These are phyloP conservation scores for Shinisaurus crocodilurus DNA, from an alignment of 2,113 vertebrate species.

Conservation along the genomic window DNA sequence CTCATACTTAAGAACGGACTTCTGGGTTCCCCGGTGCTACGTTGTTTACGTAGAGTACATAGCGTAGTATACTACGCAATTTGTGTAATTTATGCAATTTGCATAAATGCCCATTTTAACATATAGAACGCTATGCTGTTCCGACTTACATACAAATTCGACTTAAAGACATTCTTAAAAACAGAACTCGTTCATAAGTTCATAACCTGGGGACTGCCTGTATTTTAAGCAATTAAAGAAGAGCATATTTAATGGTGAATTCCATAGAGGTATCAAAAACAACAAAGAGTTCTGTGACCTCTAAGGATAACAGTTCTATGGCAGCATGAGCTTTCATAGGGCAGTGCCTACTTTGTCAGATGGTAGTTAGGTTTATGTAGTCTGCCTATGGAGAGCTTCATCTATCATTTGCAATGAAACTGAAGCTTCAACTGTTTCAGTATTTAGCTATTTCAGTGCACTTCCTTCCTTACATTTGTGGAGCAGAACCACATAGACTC, in stretches of 20 bases:
- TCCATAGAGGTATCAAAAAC: neutral
- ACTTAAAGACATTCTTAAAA: too few relatives aligned
- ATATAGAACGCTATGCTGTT: too few relatives aligned
- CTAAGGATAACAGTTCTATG: neutral
- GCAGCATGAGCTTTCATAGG: neutral
- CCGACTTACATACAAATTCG: too few relatives aligned
- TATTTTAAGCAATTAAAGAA: neutral
- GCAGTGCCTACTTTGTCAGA: neutral
- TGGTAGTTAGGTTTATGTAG: neutral
- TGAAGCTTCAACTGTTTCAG: neutral
- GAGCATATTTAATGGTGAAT: neutral
- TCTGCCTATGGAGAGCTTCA: neutral
- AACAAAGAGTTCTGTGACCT: neutral
- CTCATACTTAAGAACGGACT: too few relatives aligned
- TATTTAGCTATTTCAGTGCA: neutral
- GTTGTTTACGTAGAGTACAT: too few relatives aligned
- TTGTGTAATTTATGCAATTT: too few relatives aligned
- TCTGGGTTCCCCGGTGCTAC: too few relatives aligned
- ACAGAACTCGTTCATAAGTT: too few relatives aligned
- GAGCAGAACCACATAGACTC: neutral
- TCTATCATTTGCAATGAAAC: neutral
- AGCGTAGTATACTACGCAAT: too few relatives aligned
- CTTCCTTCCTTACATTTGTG: slow-evolving; percentile 21
- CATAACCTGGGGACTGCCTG: too few relatives aligned
- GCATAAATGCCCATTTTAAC: too few relatives aligned